A percentile compares a stretch with the other conserved stretches of the same genome.
These are phyloP conservation scores for Anomalospiza imberbis DNA, from an alignment of 2,797 vertebrate genomes.

Conservation along the genomic window DNA sequence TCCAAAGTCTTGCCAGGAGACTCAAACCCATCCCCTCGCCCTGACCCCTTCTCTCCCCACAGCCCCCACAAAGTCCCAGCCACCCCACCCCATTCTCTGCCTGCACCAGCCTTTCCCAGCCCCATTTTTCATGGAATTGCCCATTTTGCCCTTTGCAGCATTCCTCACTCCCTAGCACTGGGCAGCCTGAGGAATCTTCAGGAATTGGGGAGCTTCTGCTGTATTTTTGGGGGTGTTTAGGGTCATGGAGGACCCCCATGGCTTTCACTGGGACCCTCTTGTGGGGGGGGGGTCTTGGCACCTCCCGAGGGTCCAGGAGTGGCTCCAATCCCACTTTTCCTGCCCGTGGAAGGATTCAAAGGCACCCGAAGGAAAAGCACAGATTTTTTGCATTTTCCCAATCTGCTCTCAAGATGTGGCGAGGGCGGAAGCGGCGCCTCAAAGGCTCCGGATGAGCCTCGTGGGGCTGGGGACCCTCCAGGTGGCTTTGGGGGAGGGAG, in stretches of 20 bases:
- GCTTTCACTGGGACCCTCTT: neutral
- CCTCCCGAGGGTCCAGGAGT: accelerated
- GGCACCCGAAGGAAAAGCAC: neutral
- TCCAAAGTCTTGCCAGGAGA: neutral
- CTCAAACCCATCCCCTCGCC: neutral
- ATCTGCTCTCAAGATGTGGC: constrained; percentile 49
- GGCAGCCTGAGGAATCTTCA: neutral
- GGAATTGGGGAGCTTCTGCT: neutral
- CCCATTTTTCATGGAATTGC: neutral
- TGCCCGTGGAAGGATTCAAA: neutral
- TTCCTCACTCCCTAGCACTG: neutral
- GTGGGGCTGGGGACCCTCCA: neutral
- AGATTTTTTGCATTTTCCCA: neutral
- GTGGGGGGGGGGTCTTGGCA: neutral
- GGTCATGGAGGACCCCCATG: neutral
- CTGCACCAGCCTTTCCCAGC: neutral
- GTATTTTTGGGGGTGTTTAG: neutral
- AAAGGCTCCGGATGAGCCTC: neutral
- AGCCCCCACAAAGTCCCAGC: neutral
- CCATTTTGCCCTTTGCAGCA: too few species aligned
- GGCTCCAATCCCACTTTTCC: neutral
- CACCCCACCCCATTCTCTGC: accelerated
- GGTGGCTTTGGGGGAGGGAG: neutral
- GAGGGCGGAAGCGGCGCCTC: constrained; percentile 3
- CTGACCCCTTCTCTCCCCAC: neutral